These are phyloP conservation scores for Cheilosia pagana DNA, from an alignment of 2,888 invertebrate species.

Conservation along the genomic window DNA sequence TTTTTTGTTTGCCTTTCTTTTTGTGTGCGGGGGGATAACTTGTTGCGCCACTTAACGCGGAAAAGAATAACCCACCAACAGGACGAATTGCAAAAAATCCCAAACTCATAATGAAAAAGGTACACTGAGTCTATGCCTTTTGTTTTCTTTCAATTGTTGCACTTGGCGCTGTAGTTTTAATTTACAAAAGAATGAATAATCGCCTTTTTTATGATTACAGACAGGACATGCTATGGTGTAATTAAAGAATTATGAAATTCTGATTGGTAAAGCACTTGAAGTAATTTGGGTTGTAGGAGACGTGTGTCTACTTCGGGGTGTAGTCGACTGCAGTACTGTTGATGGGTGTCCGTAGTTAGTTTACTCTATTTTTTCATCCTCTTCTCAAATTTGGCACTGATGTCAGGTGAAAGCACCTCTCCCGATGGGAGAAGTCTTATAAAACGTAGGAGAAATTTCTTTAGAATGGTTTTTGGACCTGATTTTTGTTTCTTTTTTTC, in stretches of 20 bases:
- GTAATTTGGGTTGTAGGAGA: neutral
- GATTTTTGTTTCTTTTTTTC: too few relatives aligned
- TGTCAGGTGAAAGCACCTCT: too few relatives aligned
- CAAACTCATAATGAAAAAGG: constrained; percentile 26
- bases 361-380: too few relatives aligned
- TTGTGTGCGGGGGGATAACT: constrained; percentile 8
- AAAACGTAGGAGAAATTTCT: too few relatives aligned
- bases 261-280: neutral
- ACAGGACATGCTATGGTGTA: constrained; percentile 43
- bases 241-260: constrained; percentile 31
- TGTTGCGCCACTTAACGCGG: constrained; percentile 59
- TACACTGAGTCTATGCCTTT: constrained; percentile 38
- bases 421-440: too few relatives aligned
- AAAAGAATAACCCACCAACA: constrained; percentile 42
- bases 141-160: constrained; percentile 44
- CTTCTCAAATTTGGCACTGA: too few relatives aligned
- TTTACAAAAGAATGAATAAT: neutral
- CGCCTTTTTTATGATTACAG: constrained; percentile 15
- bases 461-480: too few relatives aligned
- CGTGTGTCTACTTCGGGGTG: too few relatives aligned
- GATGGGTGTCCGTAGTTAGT: too few relatives aligned
- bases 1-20: neutral
- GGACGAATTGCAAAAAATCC: neutral
- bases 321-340: too few relatives aligned
- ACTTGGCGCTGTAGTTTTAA: constrained; percentile 24